Base-by-base conservation (phyloP, 2,888 invertebrate species). In the Drosophila leonis region DNA sequence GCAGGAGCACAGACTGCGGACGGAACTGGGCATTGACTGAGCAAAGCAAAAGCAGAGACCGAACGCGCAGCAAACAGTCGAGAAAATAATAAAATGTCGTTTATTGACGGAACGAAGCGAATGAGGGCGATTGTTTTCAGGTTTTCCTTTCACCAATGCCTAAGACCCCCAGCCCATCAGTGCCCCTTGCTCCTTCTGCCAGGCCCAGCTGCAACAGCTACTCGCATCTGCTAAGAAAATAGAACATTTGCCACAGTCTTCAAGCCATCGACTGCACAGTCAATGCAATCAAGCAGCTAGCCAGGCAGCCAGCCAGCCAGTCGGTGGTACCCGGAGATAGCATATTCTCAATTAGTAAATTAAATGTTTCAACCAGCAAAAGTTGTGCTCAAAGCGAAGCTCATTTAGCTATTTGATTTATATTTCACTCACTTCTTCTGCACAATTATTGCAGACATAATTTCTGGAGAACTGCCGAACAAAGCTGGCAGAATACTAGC, bases 81-180 rank as follows among this genome's bases (percentile, higher is more conserved):
- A 71, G 61, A 78, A 71, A 77, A 83, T 82, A 84, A 84, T 84
- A 84, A 84, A 84, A 84, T 87, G 87, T 84, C 88, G 80, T 84
- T 87, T 84, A 84, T 84, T 84, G 87, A 75, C 80, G 75, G 65
- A 78, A 72, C 67, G 65, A 20, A 42, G 63, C 72, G 54, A 68
- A 56, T 56, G 57, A 57, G 48, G 46, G 62, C 75, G 75, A 75
- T 80, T 80, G 78, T 71, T 78, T 75, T 78, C 75, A 59, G 52
- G 52, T 66, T 71, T 63, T 65, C 48, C 31, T 48, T 67, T 57
- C 48, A 27, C 39, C 60, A 56, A 39, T 65, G 41, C 46, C 49
- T n/a, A 29, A 48, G 10, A 0, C 3, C 29, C 8, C 41, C 46
- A n/a, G 8, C 4, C n/a, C 13, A 4, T 24, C 24, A 24, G 24